A percentile compares a stretch with the other conserved stretches of the same genome.
phyloP scores from a whole-genome alignment of 2,113 vertebrate genomes.

The Pelodiscus sinensis region DNA sequence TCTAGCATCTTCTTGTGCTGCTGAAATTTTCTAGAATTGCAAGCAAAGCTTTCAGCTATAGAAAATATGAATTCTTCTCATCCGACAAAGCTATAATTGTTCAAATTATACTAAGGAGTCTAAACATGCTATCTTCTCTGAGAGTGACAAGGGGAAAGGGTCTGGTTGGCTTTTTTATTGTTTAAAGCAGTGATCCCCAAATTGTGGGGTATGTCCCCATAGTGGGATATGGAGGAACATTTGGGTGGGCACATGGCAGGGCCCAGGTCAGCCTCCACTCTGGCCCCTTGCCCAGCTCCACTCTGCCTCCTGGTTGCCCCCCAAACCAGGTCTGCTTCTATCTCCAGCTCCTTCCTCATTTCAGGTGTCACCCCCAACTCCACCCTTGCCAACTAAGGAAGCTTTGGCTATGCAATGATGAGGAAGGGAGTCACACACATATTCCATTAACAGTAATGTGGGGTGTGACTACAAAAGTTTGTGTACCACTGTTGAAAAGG shows the following conservation, averaged over 20 bases:
- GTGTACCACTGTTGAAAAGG: neutral
- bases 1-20: neutral
- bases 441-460: neutral
- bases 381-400: neutral
- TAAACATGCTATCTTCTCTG: neutral
- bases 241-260: neutral
- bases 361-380: neutral
- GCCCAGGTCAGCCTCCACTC: neutral
- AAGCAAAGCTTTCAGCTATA: conserved; percentile 22
- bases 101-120: conserved; percentile 13
- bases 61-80: conserved; percentile 8
- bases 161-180: conserved; percentile 52
- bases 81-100: conserved; percentile 21
- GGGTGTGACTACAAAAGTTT: neutral
- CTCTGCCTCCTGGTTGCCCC: neutral
- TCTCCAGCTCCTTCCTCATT: neutral
- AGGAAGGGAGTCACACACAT: neutral
- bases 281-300: no score
- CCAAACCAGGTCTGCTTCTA: neutral
- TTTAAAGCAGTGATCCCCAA: neutral
- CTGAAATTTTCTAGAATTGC: neutral
- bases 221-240: neutral
- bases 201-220: neutral
- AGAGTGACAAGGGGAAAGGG: conserved; percentile 38
- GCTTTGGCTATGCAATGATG: neutral